A percentile compares a stretch with the other conserved stretches of the same genome.
Conservation (phyloP, 1,140 invertebrate species). For the Leucophenga varia region DNA sequence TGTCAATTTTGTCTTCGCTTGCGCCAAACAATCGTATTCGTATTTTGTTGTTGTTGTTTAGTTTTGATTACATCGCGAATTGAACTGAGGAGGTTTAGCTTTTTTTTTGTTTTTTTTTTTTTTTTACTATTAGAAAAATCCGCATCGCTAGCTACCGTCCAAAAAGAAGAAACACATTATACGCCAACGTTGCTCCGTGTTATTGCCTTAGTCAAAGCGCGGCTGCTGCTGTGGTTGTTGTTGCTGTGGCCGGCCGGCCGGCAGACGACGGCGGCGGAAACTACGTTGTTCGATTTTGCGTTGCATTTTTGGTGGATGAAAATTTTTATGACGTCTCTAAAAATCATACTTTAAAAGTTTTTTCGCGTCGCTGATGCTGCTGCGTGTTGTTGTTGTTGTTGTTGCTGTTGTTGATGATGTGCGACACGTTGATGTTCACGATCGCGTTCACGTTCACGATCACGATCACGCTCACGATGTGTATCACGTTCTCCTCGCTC, state of each 20-base stretch:
- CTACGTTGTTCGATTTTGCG: slow-evolving; percentile 20
- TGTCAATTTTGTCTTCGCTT: too few species aligned
- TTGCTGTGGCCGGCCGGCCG: slow-evolving; percentile 17
- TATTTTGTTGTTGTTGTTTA: neutral
- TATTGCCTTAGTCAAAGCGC: slow-evolving; percentile 2
- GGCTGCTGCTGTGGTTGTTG: neutral
- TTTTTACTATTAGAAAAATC: slow-evolving; percentile 39
- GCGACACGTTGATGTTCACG: slow-evolving; percentile 18
- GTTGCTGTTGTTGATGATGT: slow-evolving; percentile 31
- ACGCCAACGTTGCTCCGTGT: slow-evolving; percentile 3
- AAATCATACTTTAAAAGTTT: slow-evolving; percentile 57
- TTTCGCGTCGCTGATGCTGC: slow-evolving; percentile 50
- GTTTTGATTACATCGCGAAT: too few species aligned
- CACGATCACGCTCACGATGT: slow-evolving; percentile 24
- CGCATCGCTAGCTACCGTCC: slow-evolving; percentile 30
- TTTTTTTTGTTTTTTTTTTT: slow-evolving; percentile 10
- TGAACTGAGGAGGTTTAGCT: neutral
- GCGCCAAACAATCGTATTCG: too few species aligned
- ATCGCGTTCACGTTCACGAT: slow-evolving; percentile 24
- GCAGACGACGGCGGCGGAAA: slow-evolving; percentile 16
- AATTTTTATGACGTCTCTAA: slow-evolving; percentile 58
- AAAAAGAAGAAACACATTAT: neutral
- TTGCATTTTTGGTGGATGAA: too few species aligned
- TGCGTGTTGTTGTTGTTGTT: slow-evolving; percentile 23
- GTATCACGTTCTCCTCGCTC: slow-evolving; percentile 23